phyloP scores from a whole-genome alignment of 2,797 vertebrate genomes.

The Smutsia gigantea region DNA sequence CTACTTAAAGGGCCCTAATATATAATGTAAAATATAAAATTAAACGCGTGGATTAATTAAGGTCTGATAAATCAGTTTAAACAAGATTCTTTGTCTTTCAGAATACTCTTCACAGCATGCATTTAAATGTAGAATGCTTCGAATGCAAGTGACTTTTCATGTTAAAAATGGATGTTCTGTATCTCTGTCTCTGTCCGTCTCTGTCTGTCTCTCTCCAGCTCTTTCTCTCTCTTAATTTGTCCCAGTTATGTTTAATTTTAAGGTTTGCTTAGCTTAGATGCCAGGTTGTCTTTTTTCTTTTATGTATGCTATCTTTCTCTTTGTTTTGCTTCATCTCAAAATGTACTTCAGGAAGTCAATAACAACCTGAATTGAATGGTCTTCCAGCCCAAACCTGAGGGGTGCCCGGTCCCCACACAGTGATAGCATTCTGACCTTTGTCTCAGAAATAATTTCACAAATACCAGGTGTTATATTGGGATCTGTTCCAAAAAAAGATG shows the following conservation, averaged over 20 bases:
- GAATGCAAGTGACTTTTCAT: rapidly evolving
- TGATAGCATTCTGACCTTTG: not conserved
- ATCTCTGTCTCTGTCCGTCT: not conserved
- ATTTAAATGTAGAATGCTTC: not conserved
- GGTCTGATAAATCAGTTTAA: not conserved
- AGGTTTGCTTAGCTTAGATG: not conserved
- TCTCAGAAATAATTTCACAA: not conserved
- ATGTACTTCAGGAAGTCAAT: not conserved
- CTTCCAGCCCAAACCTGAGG: not conserved
- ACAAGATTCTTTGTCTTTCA: not conserved
- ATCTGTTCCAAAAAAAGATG: not conserved
- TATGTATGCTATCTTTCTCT: rapidly evolving
- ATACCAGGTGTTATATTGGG: not conserved
- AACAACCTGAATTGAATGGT: not conserved
- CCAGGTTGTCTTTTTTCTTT: not conserved
- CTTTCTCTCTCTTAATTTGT: no score
- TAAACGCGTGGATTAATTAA: not conserved
- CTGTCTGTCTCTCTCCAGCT: not conserved
- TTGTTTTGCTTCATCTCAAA: not conserved
- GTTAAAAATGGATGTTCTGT: not conserved
- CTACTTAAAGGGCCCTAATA: not conserved
- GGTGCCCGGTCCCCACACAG: rapidly evolving
- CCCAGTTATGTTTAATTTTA: not conserved
- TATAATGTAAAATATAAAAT: not conserved
- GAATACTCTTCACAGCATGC: not conserved